Conservation (phyloP, 2,797 vertebrate species). For the Amphiprion clarkii region DNA sequence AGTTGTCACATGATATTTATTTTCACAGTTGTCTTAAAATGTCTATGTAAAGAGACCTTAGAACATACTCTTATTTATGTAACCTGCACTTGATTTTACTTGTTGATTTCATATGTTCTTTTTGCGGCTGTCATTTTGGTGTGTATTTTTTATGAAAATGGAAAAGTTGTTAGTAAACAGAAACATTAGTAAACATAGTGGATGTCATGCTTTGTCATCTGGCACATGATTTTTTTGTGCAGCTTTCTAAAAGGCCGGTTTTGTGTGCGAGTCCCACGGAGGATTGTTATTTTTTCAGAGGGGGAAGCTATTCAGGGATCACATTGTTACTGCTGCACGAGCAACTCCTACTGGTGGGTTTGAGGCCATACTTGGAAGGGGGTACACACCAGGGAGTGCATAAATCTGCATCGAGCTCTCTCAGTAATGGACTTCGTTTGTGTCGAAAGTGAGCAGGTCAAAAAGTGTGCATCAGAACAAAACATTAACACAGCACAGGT, state of each 20-base stretch:
- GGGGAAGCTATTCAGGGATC: background rate
- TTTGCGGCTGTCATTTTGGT: slow-evolving; percentile 22
- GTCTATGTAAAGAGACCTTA: slow-evolving; percentile 32
- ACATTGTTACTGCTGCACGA: background rate
- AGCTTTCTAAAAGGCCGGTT: background rate
- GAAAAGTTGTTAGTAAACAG: slow-evolving; percentile 35
- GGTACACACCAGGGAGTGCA: background rate
- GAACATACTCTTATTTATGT: slow-evolving; percentile 47
- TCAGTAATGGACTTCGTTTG: background rate
- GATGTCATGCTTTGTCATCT: slow-evolving; percentile 17
- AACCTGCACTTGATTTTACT: slow-evolving; percentile 36
- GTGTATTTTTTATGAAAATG: slow-evolving; percentile 33
- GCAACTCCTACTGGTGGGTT: background rate
- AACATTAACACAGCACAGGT: background rate
- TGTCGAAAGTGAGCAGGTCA: background rate
- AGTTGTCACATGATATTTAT: slow-evolving; percentile 65
- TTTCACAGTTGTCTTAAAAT: slow-evolving; percentile 49
- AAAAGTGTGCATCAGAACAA: background rate
- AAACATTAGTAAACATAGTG: slow-evolving; percentile 19
- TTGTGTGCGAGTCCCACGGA: background rate
- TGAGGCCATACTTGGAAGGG: background rate
- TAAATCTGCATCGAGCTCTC: background rate
- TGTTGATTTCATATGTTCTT: slow-evolving; percentile 14
- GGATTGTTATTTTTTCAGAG: background rate
- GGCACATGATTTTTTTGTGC: background rate